Base-by-base conservation (phyloP, 2,797 vertebrate genomes). In the Lagocephalus sceleratus region DNA sequence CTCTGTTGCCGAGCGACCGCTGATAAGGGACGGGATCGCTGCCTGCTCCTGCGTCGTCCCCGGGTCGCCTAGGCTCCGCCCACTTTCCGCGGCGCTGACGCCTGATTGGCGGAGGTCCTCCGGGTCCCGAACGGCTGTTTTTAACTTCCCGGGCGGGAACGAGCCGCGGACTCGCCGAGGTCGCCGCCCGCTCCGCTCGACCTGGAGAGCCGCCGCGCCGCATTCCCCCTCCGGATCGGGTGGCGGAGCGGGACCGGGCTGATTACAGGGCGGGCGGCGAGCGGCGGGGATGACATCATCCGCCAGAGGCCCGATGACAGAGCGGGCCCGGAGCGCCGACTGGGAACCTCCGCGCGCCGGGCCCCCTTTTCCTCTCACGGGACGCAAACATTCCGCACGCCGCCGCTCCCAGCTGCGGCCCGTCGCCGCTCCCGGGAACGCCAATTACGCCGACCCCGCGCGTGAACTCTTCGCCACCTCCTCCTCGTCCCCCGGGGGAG, bases 181-280 rank as follows among this genome's bases (percentile, higher is more conserved):
- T n/a, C n/a, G n/a, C n/a, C n/a, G n/a, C n/a, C n/a, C n/a, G n/a
- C n/a, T n/a, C n/a, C n/a, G n/a, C n/a, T n/a, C n/a, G n/a, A n/a
- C n/a, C n/a, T n/a, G n/a, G n/a, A n/a, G n/a, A n/a, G n/a, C n/a
- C n/a, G n/a, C n/a, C n/a, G n/a, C n/a, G n/a, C n/a, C n/a, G n/a
- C n/a, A n/a, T 5, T 29, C 26, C 60, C 72, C 76, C 66, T 61
- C 67, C 46, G 54, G 55, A 63, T 44, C 6, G 47, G 74, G 69
- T 60, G 38, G 79, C 79, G 78, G 70, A 53, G 76, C 68, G 70
- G 64, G 63, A 53, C 41, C 8, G 20, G 43, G 48, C 67, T 86
- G 78, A 90, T 89, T 88, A 87, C 54, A 88, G 85, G 81, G 77
- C 74, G 72, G 72, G 60, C 67, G 58, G 54, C 77, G 64, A 47